These are phyloP conservation scores for Cynoglossus semilaevis DNA, from an alignment of 2,113 vertebrate genomes.

Conservation along the genomic window DNA sequence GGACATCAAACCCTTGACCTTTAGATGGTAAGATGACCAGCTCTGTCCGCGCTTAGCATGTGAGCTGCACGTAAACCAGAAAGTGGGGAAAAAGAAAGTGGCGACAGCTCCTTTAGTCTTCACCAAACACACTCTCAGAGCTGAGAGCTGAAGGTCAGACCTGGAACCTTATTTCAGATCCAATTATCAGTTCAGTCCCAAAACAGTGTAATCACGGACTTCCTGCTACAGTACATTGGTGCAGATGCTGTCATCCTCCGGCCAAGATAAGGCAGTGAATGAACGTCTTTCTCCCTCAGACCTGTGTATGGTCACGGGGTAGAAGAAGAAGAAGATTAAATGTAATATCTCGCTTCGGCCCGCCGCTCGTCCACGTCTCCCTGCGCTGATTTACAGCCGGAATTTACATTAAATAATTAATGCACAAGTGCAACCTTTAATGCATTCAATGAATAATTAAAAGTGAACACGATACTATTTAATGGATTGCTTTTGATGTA, in stretches of 20 bases:
- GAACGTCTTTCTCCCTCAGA: background rate
- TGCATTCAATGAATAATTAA: constrained; percentile 66
- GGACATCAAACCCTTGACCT: too few species aligned
- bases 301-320: background rate
- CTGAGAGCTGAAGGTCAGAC: constrained; percentile 20
- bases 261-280: constrained; percentile 16
- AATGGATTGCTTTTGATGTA: constrained; percentile 51
- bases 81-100: too few species aligned
- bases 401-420: constrained; percentile 57
- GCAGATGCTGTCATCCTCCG: constrained; percentile 13
- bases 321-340: constrained; percentile 24
- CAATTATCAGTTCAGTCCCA: constrained; percentile 20
- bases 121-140: constrained; percentile 5
- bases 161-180: constrained; percentile 32
- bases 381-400: constrained; percentile 44
- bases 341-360: constrained; percentile 22
- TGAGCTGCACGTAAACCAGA: too few species aligned
- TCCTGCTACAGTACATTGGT: constrained; percentile 23
- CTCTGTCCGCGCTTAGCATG: too few species aligned
- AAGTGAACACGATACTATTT: constrained; percentile 59
- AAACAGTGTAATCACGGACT: constrained; percentile 27
- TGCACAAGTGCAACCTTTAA: constrained; percentile 59
- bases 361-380: constrained; percentile 21
- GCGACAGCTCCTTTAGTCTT: background rate
- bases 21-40: too few species aligned